Evolutionary conservation across 1,140 invertebrate species (phyloP).

Genomic region (Pemphigus obesinymphae): DNA sequence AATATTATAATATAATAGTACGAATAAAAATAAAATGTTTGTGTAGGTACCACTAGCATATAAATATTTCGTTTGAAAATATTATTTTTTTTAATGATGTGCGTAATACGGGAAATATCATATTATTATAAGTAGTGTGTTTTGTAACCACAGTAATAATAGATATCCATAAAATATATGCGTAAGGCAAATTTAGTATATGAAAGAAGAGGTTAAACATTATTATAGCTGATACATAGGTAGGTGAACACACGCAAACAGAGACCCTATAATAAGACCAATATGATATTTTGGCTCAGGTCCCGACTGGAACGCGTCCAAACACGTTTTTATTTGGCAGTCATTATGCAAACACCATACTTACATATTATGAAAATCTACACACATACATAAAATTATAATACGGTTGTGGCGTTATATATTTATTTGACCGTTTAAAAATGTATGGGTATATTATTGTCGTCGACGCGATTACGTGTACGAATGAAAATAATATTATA

Average conservation of each 20-base stretch:
- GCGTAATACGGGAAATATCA: too few relatives aligned
- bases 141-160: too few relatives aligned
- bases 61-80: too few relatives aligned
- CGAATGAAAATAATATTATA: too few relatives aligned
- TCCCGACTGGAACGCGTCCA: slow-evolving; percentile 16
- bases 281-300: slow-evolving; percentile 8
- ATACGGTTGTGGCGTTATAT: background rate
- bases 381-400: background rate
- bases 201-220: background rate
- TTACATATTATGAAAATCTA: background rate
- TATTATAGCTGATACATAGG: background rate
- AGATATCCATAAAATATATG: too few relatives aligned
- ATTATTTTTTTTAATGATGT: too few relatives aligned
- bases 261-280: slow-evolving; percentile 29
- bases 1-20: too few relatives aligned
- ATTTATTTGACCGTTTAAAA: background rate
- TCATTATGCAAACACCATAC: background rate
- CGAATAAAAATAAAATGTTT: too few relatives aligned
- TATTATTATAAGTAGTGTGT: too few relatives aligned
- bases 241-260: background rate
- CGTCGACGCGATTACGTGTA: background rate
- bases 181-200: background rate
- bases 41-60: too few relatives aligned
- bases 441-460: too few relatives aligned
- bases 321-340: slow-evolving; percentile 15